Evolutionary conservation across 2,797 vertebrate species (phyloP).

Genomic region (Semaprochilodus insignis): DNA sequence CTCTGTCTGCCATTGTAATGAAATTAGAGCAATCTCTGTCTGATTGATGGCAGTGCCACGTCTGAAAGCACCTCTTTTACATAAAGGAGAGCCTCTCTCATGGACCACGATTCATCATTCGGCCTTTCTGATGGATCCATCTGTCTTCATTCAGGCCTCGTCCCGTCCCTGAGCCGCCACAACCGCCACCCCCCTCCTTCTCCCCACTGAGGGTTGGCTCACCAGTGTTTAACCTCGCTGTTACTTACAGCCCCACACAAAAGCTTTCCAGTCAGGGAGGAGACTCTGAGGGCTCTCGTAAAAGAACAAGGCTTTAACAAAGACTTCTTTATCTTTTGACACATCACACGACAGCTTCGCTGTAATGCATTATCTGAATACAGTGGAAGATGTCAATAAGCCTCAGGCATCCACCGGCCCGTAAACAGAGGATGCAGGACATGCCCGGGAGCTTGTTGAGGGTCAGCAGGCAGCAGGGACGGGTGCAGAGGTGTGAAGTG

Average conservation of each 20-base stretch:
- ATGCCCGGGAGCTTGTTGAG: not conserved
- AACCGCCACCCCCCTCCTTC: slow-evolving; percentile 24
- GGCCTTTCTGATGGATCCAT: slow-evolving; percentile 68
- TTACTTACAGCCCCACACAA: slow-evolving; percentile 50
- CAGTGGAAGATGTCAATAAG: slow-evolving; percentile 18
- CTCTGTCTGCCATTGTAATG: slow-evolving; percentile 69
- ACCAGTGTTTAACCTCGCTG: slow-evolving; percentile 57
- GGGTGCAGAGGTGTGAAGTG: slow-evolving; percentile 40
- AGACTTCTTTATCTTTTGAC: slow-evolving; percentile 28
- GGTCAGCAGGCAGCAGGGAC: slow-evolving; percentile 19
- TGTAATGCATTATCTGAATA: slow-evolving; percentile 23
- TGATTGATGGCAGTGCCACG: slow-evolving; percentile 79
- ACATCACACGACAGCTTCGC: not conserved
- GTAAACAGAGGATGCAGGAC: not conserved
- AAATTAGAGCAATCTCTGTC: slow-evolving; percentile 68
- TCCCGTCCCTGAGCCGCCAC: slow-evolving; percentile 50
- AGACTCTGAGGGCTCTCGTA: slow-evolving; percentile 5
- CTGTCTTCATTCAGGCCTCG: slow-evolving; percentile 73
- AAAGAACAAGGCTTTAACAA: slow-evolving; percentile 8
- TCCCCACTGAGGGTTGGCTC: not conserved
- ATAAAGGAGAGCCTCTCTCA: slow-evolving; percentile 71
- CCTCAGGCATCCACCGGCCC: not conserved
- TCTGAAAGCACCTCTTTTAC: slow-evolving; percentile 77
- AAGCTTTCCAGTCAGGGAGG: slow-evolving; percentile 42
- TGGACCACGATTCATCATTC: slow-evolving; percentile 75